Evolutionary conservation across 2,888 invertebrate species (phyloP), one percentile per base, ranked within the genome.

Genomic region (Emmelina monodactyla): DNA sequence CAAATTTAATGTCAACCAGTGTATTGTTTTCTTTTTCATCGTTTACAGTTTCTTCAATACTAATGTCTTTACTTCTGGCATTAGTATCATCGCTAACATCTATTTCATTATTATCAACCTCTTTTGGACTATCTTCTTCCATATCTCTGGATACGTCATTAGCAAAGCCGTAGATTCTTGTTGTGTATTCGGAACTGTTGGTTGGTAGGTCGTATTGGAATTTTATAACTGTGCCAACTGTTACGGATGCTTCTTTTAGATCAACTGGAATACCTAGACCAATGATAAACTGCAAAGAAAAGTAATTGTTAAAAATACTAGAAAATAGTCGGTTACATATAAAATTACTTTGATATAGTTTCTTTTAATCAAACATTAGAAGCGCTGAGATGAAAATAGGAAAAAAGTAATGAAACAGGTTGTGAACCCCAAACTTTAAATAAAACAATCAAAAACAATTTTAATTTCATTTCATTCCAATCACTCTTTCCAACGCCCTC

Each of bases 241-340:
- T 84, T 4, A 88, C 83, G 44, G 85, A 75, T 44, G 84, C 76
- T 52, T 83, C 82, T 56, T 82, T 82, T 11, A 85, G 63, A 51
- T 86, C 86, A 16, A 87, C 82, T 2, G 88, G 87, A 15, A 88
- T 68, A 53, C 88, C 87, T 37, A 88, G 68, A 51, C 87, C 87
- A 34, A 85, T 79, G 45, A 88, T 85, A 46, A 88, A 82, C 88
- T 88, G 63, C 28, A 70, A 67, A 47, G 51, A 49, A 19, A 9
- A 25, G 11, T 3, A 25, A n/a, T n/a, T n/a, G n/a, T n/a, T n/a
- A n/a, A n/a, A n/a, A n/a, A n/a, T n/a, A n/a, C n/a, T n/a, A n/a
- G n/a, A n/a, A n/a, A n/a, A n/a, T n/a, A n/a, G n/a, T n/a, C n/a
- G n/a, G n/a, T n/a, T n/a, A n/a, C n/a, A n/a, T n/a, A n/a, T n/a